Base-by-base conservation (phyloP, 2,888 invertebrate species). In the Dryomyza anilis region DNA sequence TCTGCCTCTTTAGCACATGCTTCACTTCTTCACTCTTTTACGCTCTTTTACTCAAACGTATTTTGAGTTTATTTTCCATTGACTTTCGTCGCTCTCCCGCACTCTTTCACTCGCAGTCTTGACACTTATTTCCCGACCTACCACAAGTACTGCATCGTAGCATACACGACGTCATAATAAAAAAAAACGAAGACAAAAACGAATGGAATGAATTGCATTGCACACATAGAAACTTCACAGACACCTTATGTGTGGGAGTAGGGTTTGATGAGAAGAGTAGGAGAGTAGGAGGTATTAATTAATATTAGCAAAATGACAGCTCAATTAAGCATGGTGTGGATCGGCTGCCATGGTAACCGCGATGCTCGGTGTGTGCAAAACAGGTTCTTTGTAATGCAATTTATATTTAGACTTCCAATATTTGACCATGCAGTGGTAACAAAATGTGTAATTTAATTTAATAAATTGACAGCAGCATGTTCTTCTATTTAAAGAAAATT, bases 241-340 rank as follows among this genome's bases (percentile, higher is more conserved):
- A 25, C 21, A 19, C 14, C 27, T n/a, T n/a, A n/a, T n/a, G n/a
- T n/a, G n/a, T n/a, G n/a, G n/a, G n/a, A n/a, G n/a, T n/a, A n/a
- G n/a, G n/a, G n/a, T n/a, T n/a, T n/a, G n/a, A n/a, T n/a, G n/a
- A n/a, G n/a, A n/a, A n/a, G n/a, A n/a, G 27, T 46, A 23, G 14
- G 45, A 21, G 7, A 14, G 19, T 39, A 25, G 30, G 30, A 16
- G 19, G 46, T 14, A 27, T 63, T 63, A 56, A 63, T 57, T 57
- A 63, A 58, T 53, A 64, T 58, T 59, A 52, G 59, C 53, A 45
- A 53, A 59, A 27, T 50, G 64, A 10, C 29, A 21, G 53, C 53
- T 59, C 45, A 59, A 64, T 64, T 58, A 53, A 45, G 30, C 52
- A 21, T n/a, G 21, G 25, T n/a, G 39, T n/a, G 43, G 23, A 25